Conservation (phyloP, 2,888 invertebrate species). For the Drosophila neutralis region DNA sequence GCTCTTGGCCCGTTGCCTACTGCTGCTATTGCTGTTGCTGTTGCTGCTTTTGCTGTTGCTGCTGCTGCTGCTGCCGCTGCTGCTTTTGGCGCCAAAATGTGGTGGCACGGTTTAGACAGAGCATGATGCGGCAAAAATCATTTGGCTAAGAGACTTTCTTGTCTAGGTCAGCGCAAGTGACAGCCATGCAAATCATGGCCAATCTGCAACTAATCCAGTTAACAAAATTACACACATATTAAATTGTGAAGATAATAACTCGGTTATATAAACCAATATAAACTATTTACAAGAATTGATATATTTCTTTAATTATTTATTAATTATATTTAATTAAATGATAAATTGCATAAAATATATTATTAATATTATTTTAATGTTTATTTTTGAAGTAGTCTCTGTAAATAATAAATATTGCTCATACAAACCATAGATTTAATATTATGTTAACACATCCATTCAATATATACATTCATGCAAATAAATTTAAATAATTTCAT, state of each 20-base stretch:
- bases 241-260: not conserved
- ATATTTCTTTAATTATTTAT: too few relatives aligned
- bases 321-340: too few relatives aligned
- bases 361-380: too few relatives aligned
- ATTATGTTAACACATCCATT: not conserved
- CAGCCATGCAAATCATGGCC: not conserved
- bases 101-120: constrained; percentile 24
- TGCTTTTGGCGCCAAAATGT: constrained; percentile 57
- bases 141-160: constrained; percentile 18
- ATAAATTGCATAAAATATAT: too few relatives aligned
- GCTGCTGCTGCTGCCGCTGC: constrained; percentile 15
- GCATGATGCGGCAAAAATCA: constrained; percentile 45
- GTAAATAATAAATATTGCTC: not conserved
- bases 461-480: not conserved
- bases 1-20: constrained; percentile 37
- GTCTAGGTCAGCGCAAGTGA: constrained; percentile 39
- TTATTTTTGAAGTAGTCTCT: too few relatives aligned
- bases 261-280: not conserved
- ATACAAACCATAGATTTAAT: not conserved
- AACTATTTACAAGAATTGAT: too few relatives aligned
- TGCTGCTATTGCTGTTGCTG: constrained; percentile 3
- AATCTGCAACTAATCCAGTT: not conserved
- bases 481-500: not conserved
- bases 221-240: not conserved
- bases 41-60: constrained; percentile 10